Base-by-base conservation (phyloP, 2,797 vertebrate species). In the Hippocampus kuda region DNA sequence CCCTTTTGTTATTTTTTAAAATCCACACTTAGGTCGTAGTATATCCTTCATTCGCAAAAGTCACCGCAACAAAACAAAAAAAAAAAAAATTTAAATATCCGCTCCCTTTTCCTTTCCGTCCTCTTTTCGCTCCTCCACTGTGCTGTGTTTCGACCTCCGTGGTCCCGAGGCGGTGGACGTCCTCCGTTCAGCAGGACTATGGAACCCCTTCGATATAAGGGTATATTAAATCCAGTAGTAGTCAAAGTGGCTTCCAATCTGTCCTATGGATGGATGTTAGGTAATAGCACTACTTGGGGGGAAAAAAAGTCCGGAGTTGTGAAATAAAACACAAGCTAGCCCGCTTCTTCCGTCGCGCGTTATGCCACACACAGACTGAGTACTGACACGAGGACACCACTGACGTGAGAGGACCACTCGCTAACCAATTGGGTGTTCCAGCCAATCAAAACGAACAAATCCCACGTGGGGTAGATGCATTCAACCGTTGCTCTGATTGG, bases 321-420 rank as follows among this genome's bases (percentile, higher is more conserved):
- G 77, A 83, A 82, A 81, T 67, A 59, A 44, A 78, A 73, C 80
- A 77, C 75, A 44, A 68, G 82, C 74, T 83, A 69, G 70, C 34
- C 63, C 48, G 77, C 72, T 68, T 75, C 63, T 26, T 65, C 63
- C 63, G 63, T 65, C 68, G 88, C 87, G 80, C 87, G 83, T 90
- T 75, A 87, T 91, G 87, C 93, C 93, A 92, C 93, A 92, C 91
- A 92, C 93, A 93, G 90, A 90, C 92, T 91, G 89, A 72, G 90
- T 86, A 84, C 87, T 86, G 89, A 92, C 93, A 93, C 90, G 91
- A 91, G 92, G 92, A 91, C 88, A 88, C 87, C 88, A 90, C 93
- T 87, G 92, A 88, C 86, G 91, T 88, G 90, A 92, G 90, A 91
- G 88, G 87, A 86, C 84, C 84, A 75, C 72, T 81, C 83, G 61